These are phyloP conservation scores for Melikaiella ostensackeni DNA, from an alignment of 2,888 invertebrate species.

Conservation along the genomic window DNA sequence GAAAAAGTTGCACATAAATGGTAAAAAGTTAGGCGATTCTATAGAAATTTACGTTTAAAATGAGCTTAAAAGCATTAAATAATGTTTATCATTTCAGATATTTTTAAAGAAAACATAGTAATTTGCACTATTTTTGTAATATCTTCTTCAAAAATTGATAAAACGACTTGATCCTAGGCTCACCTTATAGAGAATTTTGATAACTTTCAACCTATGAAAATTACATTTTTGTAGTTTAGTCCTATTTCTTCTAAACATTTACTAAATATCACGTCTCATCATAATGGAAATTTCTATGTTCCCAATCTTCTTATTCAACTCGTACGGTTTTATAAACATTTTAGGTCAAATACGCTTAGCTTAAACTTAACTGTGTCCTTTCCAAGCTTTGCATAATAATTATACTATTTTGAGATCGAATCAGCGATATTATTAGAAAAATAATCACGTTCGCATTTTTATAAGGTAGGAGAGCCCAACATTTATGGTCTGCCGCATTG, in stretches of 20 bases:
- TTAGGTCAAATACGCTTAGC: background rate
- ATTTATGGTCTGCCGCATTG: background rate
- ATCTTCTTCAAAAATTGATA: no score
- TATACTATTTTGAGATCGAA: background rate
- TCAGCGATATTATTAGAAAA: background rate
- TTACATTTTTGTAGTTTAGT: no score
- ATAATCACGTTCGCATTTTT: background rate
- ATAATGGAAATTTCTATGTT: background rate
- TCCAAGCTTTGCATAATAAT: background rate
- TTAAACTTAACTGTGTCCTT: background rate
- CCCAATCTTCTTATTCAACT: background rate
- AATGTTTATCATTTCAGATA: no score
- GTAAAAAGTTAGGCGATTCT: no score
- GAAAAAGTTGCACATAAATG: no score
- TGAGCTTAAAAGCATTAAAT: no score
- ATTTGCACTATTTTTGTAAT: no score
- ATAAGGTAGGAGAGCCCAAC: background rate
- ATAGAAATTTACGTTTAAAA: no score
- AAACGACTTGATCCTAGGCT: no score
- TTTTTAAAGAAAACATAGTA: no score
- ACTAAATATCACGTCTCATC: background rate
- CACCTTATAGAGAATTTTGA: no score
- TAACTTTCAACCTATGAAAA: no score
- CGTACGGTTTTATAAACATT: background rate
- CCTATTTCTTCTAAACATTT: background rate